Percentiles rank a stretch among this genome's conserved stretches.
Evolutionary conservation across 2,888 invertebrate species (phyloP).

Genomic region (Ochlodes sylvanus): DNA sequence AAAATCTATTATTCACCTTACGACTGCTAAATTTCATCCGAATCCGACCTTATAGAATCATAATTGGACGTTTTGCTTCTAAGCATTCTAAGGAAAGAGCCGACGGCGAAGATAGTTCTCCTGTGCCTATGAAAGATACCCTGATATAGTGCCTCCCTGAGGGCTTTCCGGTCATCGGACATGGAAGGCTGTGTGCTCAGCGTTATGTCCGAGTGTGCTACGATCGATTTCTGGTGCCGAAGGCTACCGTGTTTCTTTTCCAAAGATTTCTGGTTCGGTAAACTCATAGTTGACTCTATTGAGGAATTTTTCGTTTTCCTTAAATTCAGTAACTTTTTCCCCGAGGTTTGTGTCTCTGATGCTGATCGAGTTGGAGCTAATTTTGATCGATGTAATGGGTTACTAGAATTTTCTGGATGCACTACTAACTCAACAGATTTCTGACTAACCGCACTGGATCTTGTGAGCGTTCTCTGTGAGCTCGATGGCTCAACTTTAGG

Average conservation of each 20-base stretch:
- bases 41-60: slow-evolving; percentile 88
- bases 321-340: slow-evolving; percentile 75
- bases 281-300: slow-evolving; percentile 82
- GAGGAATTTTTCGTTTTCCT: slow-evolving; percentile 81
- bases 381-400: slow-evolving; percentile 78
- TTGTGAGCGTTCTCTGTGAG: slow-evolving; percentile 83
- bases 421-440: slow-evolving; percentile 86
- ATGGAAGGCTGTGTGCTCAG: slow-evolving; percentile 75
- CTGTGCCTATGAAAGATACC: slow-evolving; percentile 92
- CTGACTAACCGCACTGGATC: slow-evolving; percentile 86
- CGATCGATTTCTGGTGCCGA: slow-evolving; percentile 86
- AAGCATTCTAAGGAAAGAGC: slow-evolving; percentile 90
- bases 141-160: slow-evolving; percentile 90
- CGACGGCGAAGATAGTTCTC: slow-evolving; percentile 90
- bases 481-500: slow-evolving; percentile 68
- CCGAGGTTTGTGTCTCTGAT: slow-evolving; percentile 77
- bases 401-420: slow-evolving; percentile 75
- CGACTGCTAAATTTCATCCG: slow-evolving; percentile 81
- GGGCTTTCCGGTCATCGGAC: slow-evolving; percentile 87
- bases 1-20: slow-evolving; percentile 46
- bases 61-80: slow-evolving; percentile 91
- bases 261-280: slow-evolving; percentile 81
- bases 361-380: slow-evolving; percentile 76
- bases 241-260: slow-evolving; percentile 83
- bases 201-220: slow-evolving; percentile 86